Base-by-base conservation (phyloP, 2,888 invertebrate species). In the Stomorhina lunata region DNA sequence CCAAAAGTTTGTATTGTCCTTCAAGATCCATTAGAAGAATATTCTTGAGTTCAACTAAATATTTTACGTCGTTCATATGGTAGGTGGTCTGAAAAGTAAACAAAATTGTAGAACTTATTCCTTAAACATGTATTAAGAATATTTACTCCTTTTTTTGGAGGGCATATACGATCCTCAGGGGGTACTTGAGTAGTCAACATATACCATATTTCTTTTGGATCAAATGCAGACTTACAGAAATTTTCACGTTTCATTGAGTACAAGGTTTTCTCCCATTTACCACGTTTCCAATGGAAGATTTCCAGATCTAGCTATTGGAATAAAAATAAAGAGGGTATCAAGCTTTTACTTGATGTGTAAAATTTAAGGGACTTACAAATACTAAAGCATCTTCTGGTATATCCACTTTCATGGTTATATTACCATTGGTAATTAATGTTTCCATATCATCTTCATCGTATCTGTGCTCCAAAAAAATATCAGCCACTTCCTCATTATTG, bases 391-490 rank as follows among this genome's bases (percentile, higher is more conserved):
- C 71, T 7, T 25, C 10, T 6, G 77, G 71, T 4, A 84, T 7
- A 22, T 55, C 37, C 20, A 32, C 22, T n/a, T 32, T 71, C 1
- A 82, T 15, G 0, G 76, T 80, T 48, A 84, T 34, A 40, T 80
- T 69, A 4, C 85, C 85, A 48, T 66, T 82, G 1, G 73, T 40
- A 34, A 77, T 72, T 9, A 82, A 45, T 2, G 82, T 84, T 50
- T 85, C 85, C 73, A 69, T 27, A 63, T 85, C 84, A 1, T 84
- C 83, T n/a, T n/a, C n/a, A 15, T 55, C 79, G 75, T 78, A 82
- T 0, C 55, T 12, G 20, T 75, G 48, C 1, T 29, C 34, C 9
- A 85, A 29, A 45, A 82, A 48, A 7, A 80, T 0, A 34, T 84
- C 57, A 2, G 72, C 10, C 15, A 82, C 40, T 10, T 84, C 71